Evolutionary conservation across 2,888 invertebrate genomes (phyloP).

Genomic region (Theodoxus fluviatilis): DNA sequence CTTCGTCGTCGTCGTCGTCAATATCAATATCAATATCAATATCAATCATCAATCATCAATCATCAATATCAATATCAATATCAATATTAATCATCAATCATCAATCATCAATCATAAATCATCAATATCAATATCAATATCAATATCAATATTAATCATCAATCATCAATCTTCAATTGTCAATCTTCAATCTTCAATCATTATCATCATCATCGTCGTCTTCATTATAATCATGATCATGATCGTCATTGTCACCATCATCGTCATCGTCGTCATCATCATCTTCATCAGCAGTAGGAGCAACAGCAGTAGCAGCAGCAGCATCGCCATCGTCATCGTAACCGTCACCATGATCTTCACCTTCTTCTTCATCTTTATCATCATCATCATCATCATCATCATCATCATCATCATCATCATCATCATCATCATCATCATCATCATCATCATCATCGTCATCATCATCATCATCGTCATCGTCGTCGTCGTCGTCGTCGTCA

Average conservation of each 20-base stretch:
- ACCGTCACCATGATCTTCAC: neutral
- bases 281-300: too few species aligned
- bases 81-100: too few species aligned
- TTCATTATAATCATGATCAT: neutral
- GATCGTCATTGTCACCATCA: neutral
- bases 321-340: neutral
- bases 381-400: slow-evolving; percentile 7
- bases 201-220: too few species aligned
- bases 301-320: too few species aligned
- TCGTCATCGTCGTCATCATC: neutral
- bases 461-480: slow-evolving; percentile 20
- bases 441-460: slow-evolving; percentile 18
- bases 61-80: slow-evolving; percentile 14
- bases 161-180: too few species aligned
- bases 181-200: too few species aligned
- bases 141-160: too few species aligned
- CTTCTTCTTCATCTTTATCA: neutral
- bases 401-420: slow-evolving; percentile 8
- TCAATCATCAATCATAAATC: too few species aligned
- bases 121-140: too few species aligned
- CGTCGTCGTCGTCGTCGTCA: slow-evolving; percentile 25
- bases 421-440: neutral
- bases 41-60: neutral
- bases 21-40: neutral
- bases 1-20: neutral